A percentile compares a stretch with the other conserved stretches of the same genome.
phyloP scores from a whole-genome alignment of 2,113 vertebrate species.

The Malurus cyaneus region DNA sequence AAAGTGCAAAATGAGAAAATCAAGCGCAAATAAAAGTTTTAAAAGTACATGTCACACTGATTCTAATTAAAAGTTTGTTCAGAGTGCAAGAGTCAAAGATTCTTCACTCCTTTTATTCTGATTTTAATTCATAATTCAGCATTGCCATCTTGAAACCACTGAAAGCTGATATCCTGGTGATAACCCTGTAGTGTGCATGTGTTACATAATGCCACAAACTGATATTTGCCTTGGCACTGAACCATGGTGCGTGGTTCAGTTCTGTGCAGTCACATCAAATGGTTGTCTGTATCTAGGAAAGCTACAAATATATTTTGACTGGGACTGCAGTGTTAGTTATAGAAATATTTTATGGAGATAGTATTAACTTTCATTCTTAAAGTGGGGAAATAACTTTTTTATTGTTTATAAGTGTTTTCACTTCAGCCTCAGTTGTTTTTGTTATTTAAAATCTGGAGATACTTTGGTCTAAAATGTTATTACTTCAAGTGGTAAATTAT shows the following conservation, averaged over 20 bases:
- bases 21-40: background rate
- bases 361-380: background rate
- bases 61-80: background rate
- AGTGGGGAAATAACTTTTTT: background rate
- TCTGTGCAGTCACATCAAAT: background rate
- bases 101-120: background rate
- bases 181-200: background rate
- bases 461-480: background rate
- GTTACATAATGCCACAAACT: background rate
- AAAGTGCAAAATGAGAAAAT: background rate
- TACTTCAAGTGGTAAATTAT: background rate
- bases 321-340: background rate
- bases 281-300: background rate
- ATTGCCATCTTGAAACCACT: background rate
- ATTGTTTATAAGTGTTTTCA: background rate
- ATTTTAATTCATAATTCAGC: slow-evolving; percentile 19
- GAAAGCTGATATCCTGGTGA: background rate
- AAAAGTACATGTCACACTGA: background rate
- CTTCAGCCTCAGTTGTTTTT: background rate
- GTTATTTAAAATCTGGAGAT: background rate
- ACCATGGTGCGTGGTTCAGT: background rate
- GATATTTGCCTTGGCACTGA: background rate
- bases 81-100: background rate
- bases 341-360: background rate
- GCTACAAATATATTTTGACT: background rate